Evolutionary conservation across 53 echinoderm and acorn worm species (phyloP).

Genomic region (Patiria pectinifera): DNA sequence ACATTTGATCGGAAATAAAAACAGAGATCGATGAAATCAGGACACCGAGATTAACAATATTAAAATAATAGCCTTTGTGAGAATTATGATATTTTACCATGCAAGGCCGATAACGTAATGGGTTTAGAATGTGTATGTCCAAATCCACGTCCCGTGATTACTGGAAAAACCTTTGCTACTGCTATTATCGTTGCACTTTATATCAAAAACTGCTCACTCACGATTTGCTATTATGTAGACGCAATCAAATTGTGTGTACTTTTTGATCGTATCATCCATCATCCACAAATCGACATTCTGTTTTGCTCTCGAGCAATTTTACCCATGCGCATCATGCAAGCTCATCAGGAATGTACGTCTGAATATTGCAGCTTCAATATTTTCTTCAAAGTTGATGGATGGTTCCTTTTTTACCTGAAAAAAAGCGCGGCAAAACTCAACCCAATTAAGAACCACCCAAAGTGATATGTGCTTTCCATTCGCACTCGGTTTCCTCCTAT

Average conservation of each 20-base stretch:
- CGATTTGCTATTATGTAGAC: not conserved
- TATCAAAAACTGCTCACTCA: not conserved
- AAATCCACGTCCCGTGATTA: not conserved
- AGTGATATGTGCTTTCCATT: constrained; percentile 2
- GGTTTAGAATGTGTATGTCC: not conserved
- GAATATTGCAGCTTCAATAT: not conserved
- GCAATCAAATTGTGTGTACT: not conserved
- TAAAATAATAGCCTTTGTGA: too few species aligned
- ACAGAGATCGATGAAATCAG: not conserved
- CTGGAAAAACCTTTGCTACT: not conserved
- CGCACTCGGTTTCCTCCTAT: not conserved
- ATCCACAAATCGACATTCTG: not conserved
- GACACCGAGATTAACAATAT: too few species aligned
- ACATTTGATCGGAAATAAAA: not conserved
- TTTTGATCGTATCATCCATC: not conserved
- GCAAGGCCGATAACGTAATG: too few species aligned
- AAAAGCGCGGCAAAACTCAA: not conserved
- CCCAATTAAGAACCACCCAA: not conserved
- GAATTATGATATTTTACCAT: too few species aligned
- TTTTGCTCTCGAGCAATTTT: not conserved
- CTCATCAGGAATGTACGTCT: not conserved
- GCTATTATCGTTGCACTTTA: not conserved
- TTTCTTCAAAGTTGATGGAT: not conserved
- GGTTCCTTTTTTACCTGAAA: not conserved
- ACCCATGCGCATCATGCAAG: not conserved